phyloP scores from a whole-genome alignment of 1,140 invertebrate genomes.

The Diorhabda sublineata region DNA sequence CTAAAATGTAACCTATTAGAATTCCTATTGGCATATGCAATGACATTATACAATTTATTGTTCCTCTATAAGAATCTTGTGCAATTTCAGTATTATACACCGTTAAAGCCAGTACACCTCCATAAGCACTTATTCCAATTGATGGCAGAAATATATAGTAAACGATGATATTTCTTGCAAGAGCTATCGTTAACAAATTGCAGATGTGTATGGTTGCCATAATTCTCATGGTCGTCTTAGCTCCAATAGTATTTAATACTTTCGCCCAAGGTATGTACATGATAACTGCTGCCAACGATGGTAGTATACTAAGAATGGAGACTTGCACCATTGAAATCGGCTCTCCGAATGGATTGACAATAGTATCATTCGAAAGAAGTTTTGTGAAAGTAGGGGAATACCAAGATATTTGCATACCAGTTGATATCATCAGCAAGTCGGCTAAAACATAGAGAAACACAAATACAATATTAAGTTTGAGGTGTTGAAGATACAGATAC shows the following conservation, averaged over 20 bases:
- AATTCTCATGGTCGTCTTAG: slow-evolving; percentile 47
- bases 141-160: slow-evolving; percentile 41
- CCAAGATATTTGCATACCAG: slow-evolving; percentile 48
- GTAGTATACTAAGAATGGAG: slow-evolving; percentile 76
- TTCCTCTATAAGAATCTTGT: slow-evolving; percentile 35
- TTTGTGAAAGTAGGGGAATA: slow-evolving; percentile 63
- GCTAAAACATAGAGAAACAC: no score
- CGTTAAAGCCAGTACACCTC: slow-evolving; percentile 48
- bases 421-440: no score
- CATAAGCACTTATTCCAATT: slow-evolving; percentile 46
- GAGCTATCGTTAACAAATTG: slow-evolving; percentile 21
- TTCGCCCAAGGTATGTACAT: slow-evolving; percentile 36
- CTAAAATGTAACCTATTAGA: slow-evolving; percentile 52
- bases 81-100: slow-evolving; percentile 52
- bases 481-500: no score
- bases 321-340: slow-evolving; percentile 50
- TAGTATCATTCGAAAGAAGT: slow-evolving; percentile 39
- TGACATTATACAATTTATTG: slow-evolving; percentile 27
- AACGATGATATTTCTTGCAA: slow-evolving; percentile 43
- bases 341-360: slow-evolving; percentile 35
- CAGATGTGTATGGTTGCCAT: slow-evolving; percentile 36
- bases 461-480: no score
- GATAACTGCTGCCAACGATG: slow-evolving; percentile 68
- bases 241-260: slow-evolving; percentile 45
- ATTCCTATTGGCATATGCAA: slow-evolving; percentile 28